phyloP scores from a whole-genome alignment of 2,888 invertebrate species.

The Nephrotoma appendiculata region DNA sequence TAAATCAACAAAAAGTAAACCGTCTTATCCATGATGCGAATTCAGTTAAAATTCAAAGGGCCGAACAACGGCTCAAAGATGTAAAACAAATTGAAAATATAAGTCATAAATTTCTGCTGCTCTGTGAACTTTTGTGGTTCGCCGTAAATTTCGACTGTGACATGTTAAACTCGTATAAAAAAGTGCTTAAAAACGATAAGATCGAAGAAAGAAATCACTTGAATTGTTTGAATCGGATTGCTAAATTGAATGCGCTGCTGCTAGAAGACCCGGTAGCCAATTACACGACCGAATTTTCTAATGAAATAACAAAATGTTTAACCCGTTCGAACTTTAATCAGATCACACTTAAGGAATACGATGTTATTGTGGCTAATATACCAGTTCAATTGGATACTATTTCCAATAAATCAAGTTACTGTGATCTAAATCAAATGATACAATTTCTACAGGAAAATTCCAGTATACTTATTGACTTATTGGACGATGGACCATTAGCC shows the following conservation, averaged over 20 bases:
- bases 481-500: neutral
- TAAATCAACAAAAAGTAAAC: neutral
- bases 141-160: neutral
- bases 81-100: neutral
- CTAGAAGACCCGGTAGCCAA: neutral
- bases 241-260: neutral
- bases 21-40: neutral
- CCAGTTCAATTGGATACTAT: neutral
- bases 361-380: neutral
- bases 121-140: neutral
- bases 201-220: neutral
- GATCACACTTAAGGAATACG: neutral
- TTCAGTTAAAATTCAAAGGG: neutral
- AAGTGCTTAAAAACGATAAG: neutral
- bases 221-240: neutral
- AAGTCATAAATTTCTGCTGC: neutral
- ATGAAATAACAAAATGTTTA: neutral
- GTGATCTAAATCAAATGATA: neutral
- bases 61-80: neutral
- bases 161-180: neutral
- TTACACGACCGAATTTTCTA: neutral
- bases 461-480: neutral
- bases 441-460: neutral
- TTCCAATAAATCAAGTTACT: neutral
- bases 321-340: neutral